Percentiles rank a stretch among this genome's conserved stretches.
phyloP scores from a whole-genome alignment of 2,113 vertebrate species.

The Bathybates hornii region DNA sequence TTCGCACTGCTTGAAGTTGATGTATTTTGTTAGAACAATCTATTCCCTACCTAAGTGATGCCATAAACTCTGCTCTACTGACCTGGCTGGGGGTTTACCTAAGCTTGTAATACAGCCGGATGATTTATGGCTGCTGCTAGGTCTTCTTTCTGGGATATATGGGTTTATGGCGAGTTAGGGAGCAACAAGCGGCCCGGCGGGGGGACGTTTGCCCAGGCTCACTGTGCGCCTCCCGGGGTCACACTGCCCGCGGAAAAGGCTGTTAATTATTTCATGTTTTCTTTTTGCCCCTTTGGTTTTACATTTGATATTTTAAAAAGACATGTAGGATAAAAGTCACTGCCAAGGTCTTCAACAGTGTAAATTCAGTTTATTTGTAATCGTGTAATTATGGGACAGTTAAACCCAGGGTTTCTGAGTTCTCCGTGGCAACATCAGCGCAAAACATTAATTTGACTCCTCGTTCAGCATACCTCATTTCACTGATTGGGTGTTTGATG shows the following conservation, averaged over 20 bases:
- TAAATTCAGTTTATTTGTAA: not conserved
- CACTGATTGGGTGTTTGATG: not conserved
- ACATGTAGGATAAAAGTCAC: not conserved
- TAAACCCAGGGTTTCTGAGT: not conserved
- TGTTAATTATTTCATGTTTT: conserved; percentile 7
- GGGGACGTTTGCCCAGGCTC: not conserved
- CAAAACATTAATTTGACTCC: not conserved
- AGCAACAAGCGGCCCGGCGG: not conserved
- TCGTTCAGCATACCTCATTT: not conserved
- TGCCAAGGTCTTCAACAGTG: not conserved
- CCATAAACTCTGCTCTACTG: conserved; percentile 52
- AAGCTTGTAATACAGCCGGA: conserved; percentile 43
- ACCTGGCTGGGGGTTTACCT: conserved; percentile 43
- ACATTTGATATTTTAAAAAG: not conserved
- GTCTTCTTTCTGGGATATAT: conserved; percentile 17
- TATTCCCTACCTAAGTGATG: conserved; percentile 49
- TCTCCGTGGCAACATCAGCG: not conserved
- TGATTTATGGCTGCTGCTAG: conserved; percentile 51
- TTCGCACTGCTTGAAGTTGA: conserved; percentile 19
- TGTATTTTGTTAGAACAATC: conserved; percentile 57
- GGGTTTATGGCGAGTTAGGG: conserved; percentile 13
- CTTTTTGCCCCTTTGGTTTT: not conserved
- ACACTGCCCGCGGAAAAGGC: not conserved
- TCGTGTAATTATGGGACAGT: not conserved
- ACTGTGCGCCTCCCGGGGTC: conserved; percentile 10